Percentiles rank a stretch among this genome's conserved stretches.
Conservation (phyloP, 2,797 vertebrate species). For the Schizothorax lantsangensis region DNA sequence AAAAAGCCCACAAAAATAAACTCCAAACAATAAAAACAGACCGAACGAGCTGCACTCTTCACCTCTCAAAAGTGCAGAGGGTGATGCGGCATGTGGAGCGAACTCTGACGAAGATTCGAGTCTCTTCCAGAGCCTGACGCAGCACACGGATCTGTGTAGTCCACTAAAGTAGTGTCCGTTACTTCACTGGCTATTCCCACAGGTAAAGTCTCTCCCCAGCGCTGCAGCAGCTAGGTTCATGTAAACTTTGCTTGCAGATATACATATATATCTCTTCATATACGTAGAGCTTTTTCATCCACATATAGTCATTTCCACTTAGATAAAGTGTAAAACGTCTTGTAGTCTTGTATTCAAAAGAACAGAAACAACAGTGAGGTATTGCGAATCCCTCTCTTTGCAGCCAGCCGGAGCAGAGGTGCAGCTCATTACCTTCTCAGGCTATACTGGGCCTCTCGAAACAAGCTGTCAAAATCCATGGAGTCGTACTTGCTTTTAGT, state of each 20-base stretch:
- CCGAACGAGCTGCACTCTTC: slow-evolving; percentile 88
- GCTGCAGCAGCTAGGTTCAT: slow-evolving; percentile 96
- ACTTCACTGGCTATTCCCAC: slow-evolving; percentile 75
- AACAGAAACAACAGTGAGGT: slow-evolving; percentile 90
- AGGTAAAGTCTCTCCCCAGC: slow-evolving; percentile 83
- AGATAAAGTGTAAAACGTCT: slow-evolving; percentile 91
- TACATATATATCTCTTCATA: slow-evolving; percentile 55
- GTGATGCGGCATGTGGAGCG: slow-evolving; percentile 85
- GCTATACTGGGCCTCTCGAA: slow-evolving; percentile 96
- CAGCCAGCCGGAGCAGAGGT: slow-evolving; percentile 71
- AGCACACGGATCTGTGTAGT: slow-evolving; percentile 70
- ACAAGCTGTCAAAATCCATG: slow-evolving; percentile 99
- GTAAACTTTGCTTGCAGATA: slow-evolving; percentile 91
- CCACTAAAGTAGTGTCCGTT: slow-evolving; percentile 67
- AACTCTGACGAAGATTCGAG: slow-evolving; percentile 71
- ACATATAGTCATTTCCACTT: slow-evolving; percentile 69
- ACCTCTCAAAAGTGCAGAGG: slow-evolving; percentile 86
- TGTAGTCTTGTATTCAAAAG: slow-evolving; percentile 86
- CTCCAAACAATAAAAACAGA: slow-evolving; percentile 72
- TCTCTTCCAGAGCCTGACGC: slow-evolving; percentile 71
- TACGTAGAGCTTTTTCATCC: slow-evolving; percentile 61
- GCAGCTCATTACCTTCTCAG: slow-evolving; percentile 93
- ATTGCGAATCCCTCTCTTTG: slow-evolving; percentile 84
- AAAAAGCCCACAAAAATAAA: slow-evolving; percentile 76
- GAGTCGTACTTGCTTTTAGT: slow-evolving; percentile 99